Conservation (phyloP, 2,888 invertebrate genomes). For the Mythimna impura region DNA sequence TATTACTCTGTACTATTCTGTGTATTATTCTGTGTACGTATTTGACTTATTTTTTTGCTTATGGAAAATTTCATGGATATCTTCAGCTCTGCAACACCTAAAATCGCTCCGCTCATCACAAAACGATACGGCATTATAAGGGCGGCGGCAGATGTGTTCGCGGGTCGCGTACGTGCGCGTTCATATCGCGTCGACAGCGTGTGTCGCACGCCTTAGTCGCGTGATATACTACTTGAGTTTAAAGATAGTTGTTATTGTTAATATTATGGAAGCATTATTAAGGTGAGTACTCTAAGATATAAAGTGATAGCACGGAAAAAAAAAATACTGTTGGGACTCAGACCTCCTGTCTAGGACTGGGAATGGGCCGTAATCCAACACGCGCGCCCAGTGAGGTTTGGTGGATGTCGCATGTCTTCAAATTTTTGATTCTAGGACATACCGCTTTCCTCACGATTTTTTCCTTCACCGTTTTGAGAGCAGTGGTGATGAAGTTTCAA, state of each 20-base stretch:
- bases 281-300: not conserved
- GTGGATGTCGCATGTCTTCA: no score
- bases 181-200: conserved; percentile 62
- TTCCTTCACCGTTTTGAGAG: no score
- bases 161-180: conserved; percentile 81
- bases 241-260: conserved; percentile 34
- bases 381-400: no score
- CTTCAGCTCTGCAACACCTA: not conserved
- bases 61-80: not conserved
- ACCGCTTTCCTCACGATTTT: no score
- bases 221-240: conserved; percentile 50
- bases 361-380: no score
- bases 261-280: conserved; percentile 21
- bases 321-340: no score
- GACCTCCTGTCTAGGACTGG: no score
- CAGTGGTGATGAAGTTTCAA: no score
- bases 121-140: conserved; percentile 28
- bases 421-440: no score
- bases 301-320: not conserved
- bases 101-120: conserved; percentile 41
- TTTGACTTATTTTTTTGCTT: not conserved
- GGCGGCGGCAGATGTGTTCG: conserved; percentile 74
- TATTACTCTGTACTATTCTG: no score
- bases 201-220: conserved; percentile 62
- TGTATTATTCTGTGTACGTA: no score